These are phyloP conservation scores for Dynastes tityus DNA, from an alignment of 2,888 invertebrate species.

Conservation along the genomic window DNA sequence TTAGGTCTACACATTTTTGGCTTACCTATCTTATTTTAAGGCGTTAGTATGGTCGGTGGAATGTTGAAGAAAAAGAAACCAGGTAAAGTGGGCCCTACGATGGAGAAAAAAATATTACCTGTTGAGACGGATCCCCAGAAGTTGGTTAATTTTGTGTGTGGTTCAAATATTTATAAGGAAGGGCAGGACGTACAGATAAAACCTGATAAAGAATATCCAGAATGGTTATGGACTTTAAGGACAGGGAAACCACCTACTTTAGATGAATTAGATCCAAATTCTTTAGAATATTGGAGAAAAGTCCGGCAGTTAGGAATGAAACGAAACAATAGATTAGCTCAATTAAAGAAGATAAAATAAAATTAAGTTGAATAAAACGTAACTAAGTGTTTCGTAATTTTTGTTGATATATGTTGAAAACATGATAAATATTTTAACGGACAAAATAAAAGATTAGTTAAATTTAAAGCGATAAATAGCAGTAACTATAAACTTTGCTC, in stretches of 20 bases:
- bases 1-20: background rate
- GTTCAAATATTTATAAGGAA: conserved; percentile 86
- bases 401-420: background rate
- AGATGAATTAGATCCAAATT: conserved; percentile 84
- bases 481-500: too few species aligned
- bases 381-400: conserved; percentile 6
- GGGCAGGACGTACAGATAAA: conserved; percentile 86
- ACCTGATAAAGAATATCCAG: conserved; percentile 89
- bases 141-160: conserved; percentile 86
- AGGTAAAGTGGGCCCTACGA: conserved; percentile 75
- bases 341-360: conserved; percentile 73
- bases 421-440: too few species aligned
- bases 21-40: conserved; percentile 57
- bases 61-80: conserved; percentile 75
- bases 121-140: conserved; percentile 89
- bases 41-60: conserved; percentile 68
- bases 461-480: too few species aligned
- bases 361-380: conserved; percentile 7
- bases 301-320: conserved; percentile 78
- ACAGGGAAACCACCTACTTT: conserved; percentile 78
- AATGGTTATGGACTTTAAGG: conserved; percentile 90
- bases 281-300: conserved; percentile 87
- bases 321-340: conserved; percentile 77
- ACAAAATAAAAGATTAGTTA: too few species aligned
- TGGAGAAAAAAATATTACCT: conserved; percentile 82